Base-by-base conservation (phyloP, 2,113 vertebrate genomes). In the Mastomys coucha region DNA sequence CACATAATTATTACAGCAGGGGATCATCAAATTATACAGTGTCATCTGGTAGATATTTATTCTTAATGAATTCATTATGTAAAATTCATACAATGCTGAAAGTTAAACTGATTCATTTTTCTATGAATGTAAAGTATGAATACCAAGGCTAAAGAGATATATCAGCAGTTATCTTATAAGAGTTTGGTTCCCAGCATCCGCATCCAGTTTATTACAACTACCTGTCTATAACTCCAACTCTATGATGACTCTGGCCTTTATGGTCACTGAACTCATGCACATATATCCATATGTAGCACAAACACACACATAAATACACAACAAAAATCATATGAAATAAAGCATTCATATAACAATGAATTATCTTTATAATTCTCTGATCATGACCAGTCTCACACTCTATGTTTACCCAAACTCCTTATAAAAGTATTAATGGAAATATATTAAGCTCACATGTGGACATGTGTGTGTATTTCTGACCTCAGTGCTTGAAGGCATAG, bases 301-400 rank as follows among this genome's bases (percentile, higher is more conserved):
- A 20, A 53, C 51, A 24, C 4, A n/a, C 33, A n/a, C 16, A 33
- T 24, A 19, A 7, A 80, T 26, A 53, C 49, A 5, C 24, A 31
- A 7, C 28, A 8, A 33, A 78, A 31, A 19, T 78, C 10, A 77
- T 77, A 17, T 53, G 20, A 53, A 45, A 77, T 49, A 49, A 31
- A 49, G 3, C 16, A 45, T 5, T 70, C 12, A 9, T 76, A 1
- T 0, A 39, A 69, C 1, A 36, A 1, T 24, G 7, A 42, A 49
- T 24, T 75, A 24, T 78, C 85, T 9, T 75, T 56, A 11, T 12
- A 11, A 6, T 2, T n/a, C 3, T 42, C 22, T 7, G 26, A 49
- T 20, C 8, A 24, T 19, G 19, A 70, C 63, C 3, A 16, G 20
- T 58, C 45, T 13, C 22, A 67, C 3, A 51, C 12, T 6, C 22